Percentiles rank a stretch among this genome's conserved stretches.
Evolutionary conservation across 2,888 invertebrate species (phyloP).

Genomic region (Tipula lateralis): DNA sequence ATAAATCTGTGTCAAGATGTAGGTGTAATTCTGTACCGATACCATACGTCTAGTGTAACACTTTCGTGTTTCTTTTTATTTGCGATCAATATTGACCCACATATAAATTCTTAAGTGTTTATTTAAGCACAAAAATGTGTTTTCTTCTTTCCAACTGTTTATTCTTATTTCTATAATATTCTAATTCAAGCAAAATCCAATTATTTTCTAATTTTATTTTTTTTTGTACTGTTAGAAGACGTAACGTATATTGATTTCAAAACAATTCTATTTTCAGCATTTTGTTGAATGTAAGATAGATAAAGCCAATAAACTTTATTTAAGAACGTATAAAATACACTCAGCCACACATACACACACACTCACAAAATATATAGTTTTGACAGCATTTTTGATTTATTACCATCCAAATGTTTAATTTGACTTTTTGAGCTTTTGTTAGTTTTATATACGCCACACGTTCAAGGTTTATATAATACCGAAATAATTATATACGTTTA

Average conservation of each 20-base stretch:
- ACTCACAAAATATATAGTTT: neutral
- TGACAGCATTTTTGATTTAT: neutral
- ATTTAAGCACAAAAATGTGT: neutral
- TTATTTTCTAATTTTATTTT: neutral
- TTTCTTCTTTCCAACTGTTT: neutral
- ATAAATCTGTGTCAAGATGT: neutral
- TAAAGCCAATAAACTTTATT: constrained; percentile 19
- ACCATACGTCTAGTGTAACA: neutral
- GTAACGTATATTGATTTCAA: neutral
- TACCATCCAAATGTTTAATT: neutral
- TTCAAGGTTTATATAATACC: constrained; percentile 1
- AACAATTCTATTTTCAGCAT: neutral
- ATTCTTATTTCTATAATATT: no score
- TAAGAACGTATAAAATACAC: neutral
- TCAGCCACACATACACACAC: neutral
- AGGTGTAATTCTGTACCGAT: neutral
- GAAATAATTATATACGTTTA: neutral
- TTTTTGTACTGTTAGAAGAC: neutral
- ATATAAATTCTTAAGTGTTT: neutral
- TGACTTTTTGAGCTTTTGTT: neutral
- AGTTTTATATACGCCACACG: neutral
- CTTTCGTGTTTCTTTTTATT: neutral
- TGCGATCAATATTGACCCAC: neutral
- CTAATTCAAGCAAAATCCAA: neutral
- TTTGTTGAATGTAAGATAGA: neutral